Evolutionary conservation across 2,888 invertebrate species (phyloP), one percentile per base, ranked within the genome.

Genomic region (Apantesis nais): DNA sequence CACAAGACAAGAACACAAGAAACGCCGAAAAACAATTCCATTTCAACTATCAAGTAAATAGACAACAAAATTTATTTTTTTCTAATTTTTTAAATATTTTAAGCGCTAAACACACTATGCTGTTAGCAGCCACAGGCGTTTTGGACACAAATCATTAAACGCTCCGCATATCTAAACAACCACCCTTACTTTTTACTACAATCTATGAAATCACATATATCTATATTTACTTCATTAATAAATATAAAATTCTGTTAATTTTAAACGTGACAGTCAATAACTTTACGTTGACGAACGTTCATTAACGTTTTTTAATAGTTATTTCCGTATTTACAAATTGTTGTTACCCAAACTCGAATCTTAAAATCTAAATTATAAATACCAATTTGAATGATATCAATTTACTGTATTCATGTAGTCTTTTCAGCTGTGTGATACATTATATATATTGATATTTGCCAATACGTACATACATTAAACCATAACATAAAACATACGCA

Each of bases 241-340:
- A 72, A 72, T 68, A 67, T 60, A 55, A 66, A 69, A 64, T 44
- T 62, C 62, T 58, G 34, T 70, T 66, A 61, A 61, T 71, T 44
- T 31, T 62, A 61, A 48, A 9, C 39, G 39, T 31, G 64, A 39
- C 65, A 61, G 31, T 68, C 41, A 71, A 65, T 37, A 61, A 39
- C 14, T 58, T 64, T 61, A 61, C 68, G 60, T 68, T 75, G 7
- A 41, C 58, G 63, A 68, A 58, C 70, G 66, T 68, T 82, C 73
- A 82, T 81, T 81, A 80, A 73, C 68, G 60, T 41, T 76, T 62
- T 64, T 76, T 34, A 78, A 82, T 78, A 73, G 66, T 72, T 73
- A 63, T 29, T 60, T 67, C 44, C 58, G 52, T 25, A 60, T 71
- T 71, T 48, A 61, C 44, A 44, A 31, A n/a, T 29, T 34, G 29